Evolutionary conservation across 2,888 invertebrate species (phyloP), one percentile per base, ranked within the genome.

Genomic region (Trachelus tabidus): DNA sequence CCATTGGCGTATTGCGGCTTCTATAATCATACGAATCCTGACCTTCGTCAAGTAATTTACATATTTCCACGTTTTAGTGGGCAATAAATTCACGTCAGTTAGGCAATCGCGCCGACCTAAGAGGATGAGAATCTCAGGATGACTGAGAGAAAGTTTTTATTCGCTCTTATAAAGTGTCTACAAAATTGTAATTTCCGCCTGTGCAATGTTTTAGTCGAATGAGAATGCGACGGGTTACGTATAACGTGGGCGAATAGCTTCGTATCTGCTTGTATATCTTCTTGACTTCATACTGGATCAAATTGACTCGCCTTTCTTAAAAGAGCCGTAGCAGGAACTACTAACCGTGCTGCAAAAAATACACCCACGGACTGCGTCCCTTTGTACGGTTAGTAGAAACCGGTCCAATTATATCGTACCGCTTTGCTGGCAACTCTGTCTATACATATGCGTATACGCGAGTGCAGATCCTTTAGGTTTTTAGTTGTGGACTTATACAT

Each of bases 31-130:
- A 85, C 83, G 87, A 86, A 89, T 88, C 87, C 88, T 88, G 88
- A 90, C 88, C 87, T 90, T 87, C 88, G 89, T 87, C 86, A 89
- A 88, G 86, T 87, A 86, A 90, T 90, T 88, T 88, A 86, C 89
- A 89, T 89, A 89, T 88, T 88, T 89, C 85, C 86, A 85, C 86
- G 85, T 88, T 90, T 90, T 88, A 89, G 85, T 88, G 86, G 86
- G 83, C 85, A 88, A 88, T 90, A 90, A 89, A 90, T 90, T 88
- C 84, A 85, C 85, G 85, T 84, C 87, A 87, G 87, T 90, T 87
- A 85, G 88, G 88, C 87, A 90, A 90, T 91, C 74, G 74, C 74
- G 35, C 6, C n/a, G n/a, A 34, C 34, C 31, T 23, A n/a, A 40
- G 35, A 33, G 12, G 23, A 23, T 34, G 30, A 11, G 30, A 71